Base-by-base conservation (phyloP, 2,888 invertebrate species). In the Tetranychus truncatus region DNA sequence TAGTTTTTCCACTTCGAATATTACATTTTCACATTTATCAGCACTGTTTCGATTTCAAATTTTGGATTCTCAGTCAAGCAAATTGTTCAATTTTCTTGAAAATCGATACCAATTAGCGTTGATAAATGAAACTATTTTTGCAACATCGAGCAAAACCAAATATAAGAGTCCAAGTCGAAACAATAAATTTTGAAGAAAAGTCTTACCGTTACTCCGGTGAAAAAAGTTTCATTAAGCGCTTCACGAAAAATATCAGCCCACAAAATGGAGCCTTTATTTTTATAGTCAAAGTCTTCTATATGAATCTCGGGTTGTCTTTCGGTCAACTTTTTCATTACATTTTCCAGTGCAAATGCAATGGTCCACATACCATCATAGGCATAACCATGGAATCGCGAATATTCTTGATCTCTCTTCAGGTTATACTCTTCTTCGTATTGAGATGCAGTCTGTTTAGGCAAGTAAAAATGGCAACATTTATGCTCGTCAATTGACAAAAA, bases 321-420 rank as follows among this genome's bases (percentile, higher is more conserved):
- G 4, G 34, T 1, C 6, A 69, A 11, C 20, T 69, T 20, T 69
- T 11, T 20, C 11, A 24, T 24, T 6, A 24, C 34, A 7, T 72
- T 73, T 65, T 78, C 87, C 86, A 90, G 88, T 0, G 96, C 96
- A 77, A 94, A 84, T 0, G 97, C 97, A 79, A 97, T 92, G 0
- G 95, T 92, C 96, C 97, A 97, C 79, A 99, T 91, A 6, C 94
- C 97, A 83, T 99, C 97, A 82, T 97, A 99, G 11, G 96, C 95
- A 83, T 97, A 99, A 2, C 95, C 96, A 82, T 96, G 95, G 82
- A 94, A 96, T 79, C 94, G 87, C 65, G 94, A 95, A 84, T 92
- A 95, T 81, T 93, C 92, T 1, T 84, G 82, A 1, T 91, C 90
- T 78, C 92, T 86, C 77, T 90, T 84, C 46, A 89, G 87, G 81